Base-by-base conservation (phyloP, 2,888 invertebrate species). In the Machimus rusticus region DNA sequence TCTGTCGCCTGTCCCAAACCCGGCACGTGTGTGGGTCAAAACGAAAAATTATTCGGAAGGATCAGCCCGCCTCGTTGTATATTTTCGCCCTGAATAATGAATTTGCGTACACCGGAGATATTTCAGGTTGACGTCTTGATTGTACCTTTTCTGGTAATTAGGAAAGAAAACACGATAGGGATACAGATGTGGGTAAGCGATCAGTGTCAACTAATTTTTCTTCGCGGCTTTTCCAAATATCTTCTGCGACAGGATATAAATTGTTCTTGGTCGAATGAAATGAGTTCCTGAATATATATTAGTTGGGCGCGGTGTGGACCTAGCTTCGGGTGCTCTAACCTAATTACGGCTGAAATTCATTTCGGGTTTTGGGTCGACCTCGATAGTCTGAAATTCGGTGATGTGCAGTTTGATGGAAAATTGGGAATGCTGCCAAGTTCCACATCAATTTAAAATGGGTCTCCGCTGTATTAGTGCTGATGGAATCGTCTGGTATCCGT, bases 41-140 rank as follows among this genome's bases (percentile, higher is more conserved):
- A 84, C 84, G 84, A 74, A 84, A 84, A 84, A 84, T 84, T 84
- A 74, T 84, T 84, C 74, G 66, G 39, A 23, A 46, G 84, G 84
- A 66, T 84, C 66, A 66, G 74, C 84, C 84, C n/a, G 23, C 14
- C 37, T 84, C 2, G 28, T 9, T 74, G 28, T 86, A 74, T 86
- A 34, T 86, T 46, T 86, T 28, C 51, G 31, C 46, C 31, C 39
- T 86, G 86, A 86, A 86, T 86, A 86, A 86, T 86, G 86, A 86
- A 76, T 86, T 51, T 86, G 76, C 74, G 51, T 74, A 86, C 74
- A 86, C 74, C 74, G 46, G 16, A 76, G 46, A 86, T 86, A 86
- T 86, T 74, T 86, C 86, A 86, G 39, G 86, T 76, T 86, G 86
- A 86, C 86, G 31, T 86, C 86, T 86, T 86, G 86, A 86, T 86